Base-by-base conservation (phyloP, 2,888 invertebrate genomes). In the Drosophila anomelani region DNA sequence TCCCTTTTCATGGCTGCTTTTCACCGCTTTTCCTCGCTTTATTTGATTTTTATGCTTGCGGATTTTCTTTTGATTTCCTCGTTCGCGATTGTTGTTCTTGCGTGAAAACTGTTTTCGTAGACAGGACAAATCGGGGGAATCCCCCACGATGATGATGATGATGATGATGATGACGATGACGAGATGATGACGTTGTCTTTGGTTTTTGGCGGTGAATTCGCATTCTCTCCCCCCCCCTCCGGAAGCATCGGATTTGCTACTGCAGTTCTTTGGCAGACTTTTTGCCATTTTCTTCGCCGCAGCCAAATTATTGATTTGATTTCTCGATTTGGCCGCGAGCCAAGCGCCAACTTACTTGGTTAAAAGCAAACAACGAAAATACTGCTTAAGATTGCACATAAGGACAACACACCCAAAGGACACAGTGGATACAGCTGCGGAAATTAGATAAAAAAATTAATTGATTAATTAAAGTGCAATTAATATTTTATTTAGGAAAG, bases 51-150 rank as follows among this genome's bases (percentile, higher is more conserved):
- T 86, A 82, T 86, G 84, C 77, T 88, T 75, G 74, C 69, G 79
- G 74, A 79, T 85, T 81, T 80, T 67, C 76, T 77, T 81, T 82
- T 81, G 85, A 76, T 86, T 74, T 77, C 70, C 55, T 43, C 13
- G 43, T 57, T 54, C 63, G 55, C 36, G 51, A 62, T 61, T 69
- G 46, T 60, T 75, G 47, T 62, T 68, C 54, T 56, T 68, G 63
- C 55, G 67, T 20, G 64, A 60, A 60, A 60, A 63, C 61, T 53
- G 29, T 46, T 77, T 54, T 58, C 74, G 77, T 77, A 90, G 89
- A 90, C 90, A 82, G 80, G 74, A 85, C 81, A 78, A 88, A 86
- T 63, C 56, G 88, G 85, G 85, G 83, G 78, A 90, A 83, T 71
- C 78, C 89, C 85, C 70, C 39, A 49, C 34, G 51, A 41, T 41